Base-by-base conservation (phyloP, 1,140 invertebrate species). In the Oncopodura yosiiana region DNA sequence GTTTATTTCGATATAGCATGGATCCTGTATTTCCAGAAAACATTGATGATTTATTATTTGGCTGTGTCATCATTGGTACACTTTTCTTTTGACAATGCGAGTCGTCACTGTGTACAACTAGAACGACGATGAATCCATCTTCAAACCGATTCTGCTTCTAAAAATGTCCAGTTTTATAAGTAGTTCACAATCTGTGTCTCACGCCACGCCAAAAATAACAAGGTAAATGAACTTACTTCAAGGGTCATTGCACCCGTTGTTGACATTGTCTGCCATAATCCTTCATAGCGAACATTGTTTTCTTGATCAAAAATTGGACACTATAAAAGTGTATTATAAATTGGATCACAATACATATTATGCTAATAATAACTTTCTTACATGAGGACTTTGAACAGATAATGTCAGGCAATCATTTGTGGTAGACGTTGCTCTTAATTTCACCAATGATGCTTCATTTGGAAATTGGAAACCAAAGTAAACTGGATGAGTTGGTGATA, bases 261-360 rank as follows among this genome's bases (percentile, higher is more conserved):
- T 3, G 61, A 50, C 57, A 63, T 60, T 8, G 61, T 63, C 39
- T 63, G 61, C 57, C 58, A 63, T 0, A 57, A 24, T 6, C 61
- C 61, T 27, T 51, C 21, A 27, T 50, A 55, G 21, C 38, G 9
- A 19, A 63, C 48, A 32, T 58, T 63, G 14, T 6, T 18, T 48
- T 63, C 56, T 19, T 57, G 19, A 34, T 60, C 44, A 26, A 34
- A 58, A 9, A 63, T 34, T 2, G 61, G 61, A 48, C 61, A 63
- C 57, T 54, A n/a, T 12, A 49, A 53, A 34, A n/a, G 30, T 34
- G n/a, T n/a, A n/a, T n/a, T n/a, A n/a, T n/a, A n/a, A n/a, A n/a
- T n/a, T n/a, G n/a, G n/a, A n/a, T n/a, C n/a, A n/a, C n/a, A n/a
- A n/a, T n/a, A n/a, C n/a, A n/a, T n/a, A n/a, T n/a, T n/a, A n/a